Evolutionary conservation across 2,113 vertebrate species (phyloP).

Genomic region (Eudyptes chrysolophus): DNA sequence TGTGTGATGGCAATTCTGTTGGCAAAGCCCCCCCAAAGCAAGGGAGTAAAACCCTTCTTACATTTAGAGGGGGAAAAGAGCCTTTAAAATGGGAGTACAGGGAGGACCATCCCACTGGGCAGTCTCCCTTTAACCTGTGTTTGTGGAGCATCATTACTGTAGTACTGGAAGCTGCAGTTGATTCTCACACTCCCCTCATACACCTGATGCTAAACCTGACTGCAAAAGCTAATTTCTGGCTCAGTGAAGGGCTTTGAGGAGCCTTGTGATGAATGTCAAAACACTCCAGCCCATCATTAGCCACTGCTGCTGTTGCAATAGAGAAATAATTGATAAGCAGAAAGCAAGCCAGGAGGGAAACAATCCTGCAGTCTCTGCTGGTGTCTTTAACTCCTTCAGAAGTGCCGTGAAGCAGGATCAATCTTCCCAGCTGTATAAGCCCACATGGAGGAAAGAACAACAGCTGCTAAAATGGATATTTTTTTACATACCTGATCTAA

Average conservation of each 20-base stretch:
- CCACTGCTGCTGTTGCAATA: not conserved
- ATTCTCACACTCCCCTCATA: not conserved
- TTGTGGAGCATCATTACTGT: not conserved
- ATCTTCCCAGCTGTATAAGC: not conserved
- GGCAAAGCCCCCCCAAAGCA: fast-evolving
- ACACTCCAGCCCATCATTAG: not conserved
- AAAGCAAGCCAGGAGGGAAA: not conserved
- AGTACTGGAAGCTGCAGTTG: not conserved
- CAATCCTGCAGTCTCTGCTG: not conserved
- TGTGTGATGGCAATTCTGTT: not conserved
- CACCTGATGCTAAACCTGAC: not conserved
- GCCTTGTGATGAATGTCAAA: not conserved
- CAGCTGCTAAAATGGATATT: not conserved
- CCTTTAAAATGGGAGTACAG: fast-evolving
- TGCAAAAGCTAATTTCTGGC: not conserved
- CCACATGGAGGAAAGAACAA: not conserved
- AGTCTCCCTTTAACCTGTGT: not conserved
- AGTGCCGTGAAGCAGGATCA: not conserved
- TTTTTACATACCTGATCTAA: not conserved
- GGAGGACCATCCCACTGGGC: not conserved
- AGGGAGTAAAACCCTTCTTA: not conserved
- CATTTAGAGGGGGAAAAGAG: not conserved
- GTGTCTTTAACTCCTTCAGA: not conserved
- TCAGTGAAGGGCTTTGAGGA: not conserved
- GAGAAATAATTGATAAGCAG: not conserved